A percentile compares a stretch with the other conserved stretches of the same genome.
Evolutionary conservation across 92 coral and sea anemone species (phyloP).

Genomic region (Epizoanthus fatuus): DNA sequence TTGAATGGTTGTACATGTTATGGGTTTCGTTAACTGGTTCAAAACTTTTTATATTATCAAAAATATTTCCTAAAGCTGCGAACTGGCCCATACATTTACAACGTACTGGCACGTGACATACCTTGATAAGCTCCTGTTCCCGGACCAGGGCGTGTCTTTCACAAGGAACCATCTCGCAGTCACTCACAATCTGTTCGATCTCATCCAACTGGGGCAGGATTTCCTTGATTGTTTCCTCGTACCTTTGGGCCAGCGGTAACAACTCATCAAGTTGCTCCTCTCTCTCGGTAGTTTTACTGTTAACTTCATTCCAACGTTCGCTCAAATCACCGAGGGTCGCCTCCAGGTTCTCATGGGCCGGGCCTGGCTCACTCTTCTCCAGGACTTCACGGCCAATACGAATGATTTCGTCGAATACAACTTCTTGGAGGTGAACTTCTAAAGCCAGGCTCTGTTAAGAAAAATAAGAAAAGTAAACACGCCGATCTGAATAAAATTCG

Average conservation of each 20-base stretch:
- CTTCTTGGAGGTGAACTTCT: slow-evolving; percentile 87
- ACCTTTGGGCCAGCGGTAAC: slow-evolving; percentile 89
- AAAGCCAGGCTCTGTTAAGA: slow-evolving; percentile 80
- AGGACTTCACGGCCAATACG: slow-evolving; percentile 86
- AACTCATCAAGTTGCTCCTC: slow-evolving; percentile 91
- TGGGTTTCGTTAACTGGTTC: no score
- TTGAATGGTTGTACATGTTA: no score
- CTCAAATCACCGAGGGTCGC: slow-evolving; percentile 71
- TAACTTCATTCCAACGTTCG: slow-evolving; percentile 84
- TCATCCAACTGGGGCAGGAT: slow-evolving; percentile 84
- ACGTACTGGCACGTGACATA: neutral
- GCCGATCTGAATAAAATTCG: no score
- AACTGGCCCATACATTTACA: no score
- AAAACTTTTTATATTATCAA: no score
- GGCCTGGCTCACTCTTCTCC: slow-evolving; percentile 82
- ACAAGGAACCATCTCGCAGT: slow-evolving; percentile 81
- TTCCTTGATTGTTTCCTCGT: slow-evolving; percentile 82
- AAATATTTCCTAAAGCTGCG: no score
- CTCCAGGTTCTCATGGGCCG: slow-evolving; percentile 76
- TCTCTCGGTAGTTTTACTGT: slow-evolving; percentile 73
- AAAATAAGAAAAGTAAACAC: neutral
- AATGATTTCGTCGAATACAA: slow-evolving; percentile 83
- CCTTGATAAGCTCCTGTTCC: slow-evolving; percentile 91
- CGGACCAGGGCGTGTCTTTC: slow-evolving; percentile 90
- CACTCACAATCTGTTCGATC: slow-evolving; percentile 85